Conservation (phyloP, 2,797 vertebrate species). For the Parambassis ranga region DNA sequence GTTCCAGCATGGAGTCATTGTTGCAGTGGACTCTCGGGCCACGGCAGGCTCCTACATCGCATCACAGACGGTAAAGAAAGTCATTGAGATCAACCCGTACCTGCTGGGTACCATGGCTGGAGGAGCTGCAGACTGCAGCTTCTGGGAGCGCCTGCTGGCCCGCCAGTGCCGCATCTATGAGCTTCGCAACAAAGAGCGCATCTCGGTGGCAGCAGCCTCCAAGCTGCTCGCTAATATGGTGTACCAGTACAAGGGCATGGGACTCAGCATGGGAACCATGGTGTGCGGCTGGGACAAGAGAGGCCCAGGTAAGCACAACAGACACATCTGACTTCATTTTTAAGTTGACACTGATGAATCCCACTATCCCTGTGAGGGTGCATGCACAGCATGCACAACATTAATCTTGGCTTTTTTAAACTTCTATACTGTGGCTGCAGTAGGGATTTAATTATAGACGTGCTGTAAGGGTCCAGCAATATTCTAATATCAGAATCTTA, state of each 20-base stretch:
- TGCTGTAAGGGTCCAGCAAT: too few relatives aligned
- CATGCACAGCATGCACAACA: too few relatives aligned
- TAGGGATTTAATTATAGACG: too few relatives aligned
- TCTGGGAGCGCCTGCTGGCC: constrained; percentile 91
- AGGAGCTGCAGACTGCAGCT: constrained; percentile 91
- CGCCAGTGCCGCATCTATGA: constrained; percentile 92
- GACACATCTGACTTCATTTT: neutral
- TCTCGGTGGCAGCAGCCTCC: constrained; percentile 91
- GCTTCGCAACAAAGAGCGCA: constrained; percentile 92
- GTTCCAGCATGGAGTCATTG: constrained; percentile 90
- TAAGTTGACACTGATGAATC: too few relatives aligned
- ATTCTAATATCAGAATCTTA: too few relatives aligned
- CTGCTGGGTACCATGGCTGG: constrained; percentile 93
- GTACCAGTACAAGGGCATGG: constrained; percentile 95
- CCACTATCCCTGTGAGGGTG: too few relatives aligned
- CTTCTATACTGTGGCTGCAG: too few relatives aligned
- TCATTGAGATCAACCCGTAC: constrained; percentile 93
- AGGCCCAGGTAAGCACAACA: constrained; percentile 83
- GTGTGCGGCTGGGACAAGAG: constrained; percentile 96
- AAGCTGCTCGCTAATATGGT: constrained; percentile 95
- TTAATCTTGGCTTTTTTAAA: too few relatives aligned
- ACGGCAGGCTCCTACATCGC: constrained; percentile 91
- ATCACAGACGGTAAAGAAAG: constrained; percentile 92
- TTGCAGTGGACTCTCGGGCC: constrained; percentile 91
- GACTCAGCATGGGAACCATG: constrained; percentile 95